A percentile compares a stretch with the other conserved stretches of the same genome.
Evolutionary conservation across 2,797 vertebrate species (phyloP).

Genomic region (Spatula clypeata): DNA sequence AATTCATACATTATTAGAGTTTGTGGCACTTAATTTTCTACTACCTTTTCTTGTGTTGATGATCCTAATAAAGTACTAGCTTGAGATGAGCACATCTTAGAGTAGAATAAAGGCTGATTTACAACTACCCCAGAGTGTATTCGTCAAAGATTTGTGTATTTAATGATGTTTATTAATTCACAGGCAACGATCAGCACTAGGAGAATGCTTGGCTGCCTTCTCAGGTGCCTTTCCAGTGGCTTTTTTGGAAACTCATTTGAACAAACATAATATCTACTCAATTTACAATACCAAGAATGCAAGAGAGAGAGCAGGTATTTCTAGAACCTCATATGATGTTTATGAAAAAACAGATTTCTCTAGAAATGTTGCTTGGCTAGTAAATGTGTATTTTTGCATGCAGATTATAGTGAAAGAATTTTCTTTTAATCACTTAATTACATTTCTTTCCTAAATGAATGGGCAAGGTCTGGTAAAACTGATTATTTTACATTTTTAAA

Average conservation of each 20-base stretch:
- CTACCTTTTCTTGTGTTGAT: not conserved
- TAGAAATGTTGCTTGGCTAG: not conserved
- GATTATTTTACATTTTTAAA: not conserved
- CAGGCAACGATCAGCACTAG: slow-evolving; percentile 94
- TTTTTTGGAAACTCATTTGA: slow-evolving; percentile 94
- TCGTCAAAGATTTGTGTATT: not conserved
- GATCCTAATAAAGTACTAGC: not conserved
- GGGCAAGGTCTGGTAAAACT: not conserved
- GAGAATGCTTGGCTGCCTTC: slow-evolving; percentile 95
- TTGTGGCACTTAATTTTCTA: not conserved
- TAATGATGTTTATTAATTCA: slow-evolving; percentile 31
- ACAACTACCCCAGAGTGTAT: not conserved
- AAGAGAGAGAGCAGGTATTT: slow-evolving; percentile 89
- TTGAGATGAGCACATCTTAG: not conserved
- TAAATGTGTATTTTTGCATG: not conserved
- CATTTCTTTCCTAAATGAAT: not conserved
- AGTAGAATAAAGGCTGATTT: not conserved
- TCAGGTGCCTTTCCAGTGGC: slow-evolving; percentile 95
- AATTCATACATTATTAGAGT: not conserved
- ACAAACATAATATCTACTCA: slow-evolving; percentile 93
- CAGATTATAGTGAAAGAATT: not conserved
- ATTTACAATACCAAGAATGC: slow-evolving; percentile 92
- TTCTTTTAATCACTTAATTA: not conserved
- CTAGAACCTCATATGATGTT: not conserved
- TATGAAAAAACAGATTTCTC: not conserved